These are phyloP conservation scores for Nasonia vitripennis DNA, from an alignment of 1,140 invertebrate species.

Conservation along the genomic window DNA sequence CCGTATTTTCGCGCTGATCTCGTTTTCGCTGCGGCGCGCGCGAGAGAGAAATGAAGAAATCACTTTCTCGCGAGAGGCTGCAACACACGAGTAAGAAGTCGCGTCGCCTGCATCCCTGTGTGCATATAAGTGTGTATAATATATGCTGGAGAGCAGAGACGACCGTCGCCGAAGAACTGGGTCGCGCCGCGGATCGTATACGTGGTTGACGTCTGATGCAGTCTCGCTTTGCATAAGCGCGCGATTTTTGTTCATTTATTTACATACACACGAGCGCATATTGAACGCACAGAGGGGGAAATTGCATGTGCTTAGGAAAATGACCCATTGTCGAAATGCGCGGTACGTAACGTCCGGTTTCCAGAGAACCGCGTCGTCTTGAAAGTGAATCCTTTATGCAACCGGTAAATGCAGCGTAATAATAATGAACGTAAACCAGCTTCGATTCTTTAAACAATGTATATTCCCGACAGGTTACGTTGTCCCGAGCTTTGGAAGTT, in stretches of 20 bases:
- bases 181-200: not conserved
- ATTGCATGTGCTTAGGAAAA: not conserved
- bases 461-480: not conserved
- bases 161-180: not conserved
- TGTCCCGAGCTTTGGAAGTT: not conserved
- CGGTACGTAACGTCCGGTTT: not conserved
- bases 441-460: not conserved
- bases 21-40: slow-evolving; percentile 10
- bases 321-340: not conserved
- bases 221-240: not conserved
- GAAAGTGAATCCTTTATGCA: not conserved
- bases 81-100: slow-evolving; percentile 17
- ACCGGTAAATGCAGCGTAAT: not conserved
- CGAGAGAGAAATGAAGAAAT: slow-evolving; percentile 47
- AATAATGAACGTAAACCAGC: not conserved
- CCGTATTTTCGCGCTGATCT: slow-evolving; percentile 42
- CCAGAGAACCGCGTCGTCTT: no score
- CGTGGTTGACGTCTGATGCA: not conserved
- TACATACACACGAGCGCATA: not conserved
- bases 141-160: not conserved
- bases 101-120: not conserved
- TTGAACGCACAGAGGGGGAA: not conserved
- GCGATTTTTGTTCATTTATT: not conserved
- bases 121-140: not conserved
- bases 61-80: slow-evolving; percentile 36